Conservation (phyloP, 2,113 vertebrate genomes). For the Chaenogobius annularis region DNA sequence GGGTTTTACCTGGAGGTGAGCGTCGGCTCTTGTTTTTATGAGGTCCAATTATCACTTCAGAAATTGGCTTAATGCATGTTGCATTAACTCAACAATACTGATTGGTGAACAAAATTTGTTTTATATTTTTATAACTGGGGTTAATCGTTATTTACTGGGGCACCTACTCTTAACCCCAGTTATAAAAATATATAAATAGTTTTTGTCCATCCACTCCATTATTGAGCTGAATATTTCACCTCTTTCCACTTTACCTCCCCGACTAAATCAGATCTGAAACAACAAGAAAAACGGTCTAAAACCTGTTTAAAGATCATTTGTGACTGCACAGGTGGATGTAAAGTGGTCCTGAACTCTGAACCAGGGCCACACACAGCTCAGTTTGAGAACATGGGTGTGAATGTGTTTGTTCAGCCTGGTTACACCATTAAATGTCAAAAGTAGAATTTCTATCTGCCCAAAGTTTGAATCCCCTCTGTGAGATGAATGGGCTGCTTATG, state of each 20-base stretch:
- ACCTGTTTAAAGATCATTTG: neutral
- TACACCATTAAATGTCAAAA: neutral
- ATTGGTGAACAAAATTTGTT: too few relatives aligned
- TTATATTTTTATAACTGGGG: too few relatives aligned
- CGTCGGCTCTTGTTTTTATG: too few relatives aligned
- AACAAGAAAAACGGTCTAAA: neutral
- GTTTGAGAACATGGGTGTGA: neutral
- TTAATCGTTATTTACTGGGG: too few relatives aligned
- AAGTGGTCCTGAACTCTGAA: neutral
- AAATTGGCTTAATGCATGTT: too few relatives aligned
- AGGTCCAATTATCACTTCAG: too few relatives aligned
- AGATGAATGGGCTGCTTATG: neutral
- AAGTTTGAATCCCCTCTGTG: neutral
- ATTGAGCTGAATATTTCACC: too few relatives aligned
- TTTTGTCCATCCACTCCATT: too few relatives aligned
- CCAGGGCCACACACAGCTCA: neutral
- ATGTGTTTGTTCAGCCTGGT: neutral
- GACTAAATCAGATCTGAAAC: neutral
- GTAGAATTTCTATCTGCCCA: neutral
- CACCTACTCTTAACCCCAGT: too few relatives aligned
- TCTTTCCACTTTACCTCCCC: neutral
- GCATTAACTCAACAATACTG: too few relatives aligned
- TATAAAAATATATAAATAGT: too few relatives aligned
- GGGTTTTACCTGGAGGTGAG: too few relatives aligned
- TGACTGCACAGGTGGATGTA: neutral